Percentiles rank a stretch among this genome's conserved stretches.
Evolutionary conservation across 1,140 invertebrate species (phyloP).

Genomic region (Metopolophium dirhodum): DNA sequence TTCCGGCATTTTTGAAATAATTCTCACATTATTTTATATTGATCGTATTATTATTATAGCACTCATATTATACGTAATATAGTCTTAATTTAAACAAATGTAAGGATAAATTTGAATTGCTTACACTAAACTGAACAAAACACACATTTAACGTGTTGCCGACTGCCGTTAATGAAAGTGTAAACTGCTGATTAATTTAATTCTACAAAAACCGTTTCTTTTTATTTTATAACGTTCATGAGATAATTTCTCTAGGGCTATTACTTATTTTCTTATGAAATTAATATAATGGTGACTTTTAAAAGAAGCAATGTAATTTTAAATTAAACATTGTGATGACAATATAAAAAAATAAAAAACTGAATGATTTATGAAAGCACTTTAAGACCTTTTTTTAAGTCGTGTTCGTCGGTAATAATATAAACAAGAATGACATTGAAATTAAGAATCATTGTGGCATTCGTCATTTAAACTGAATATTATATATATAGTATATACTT

Average conservation of each 20-base stretch:
- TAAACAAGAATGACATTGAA: not conserved
- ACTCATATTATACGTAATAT: not conserved
- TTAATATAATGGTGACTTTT: conserved; percentile 16
- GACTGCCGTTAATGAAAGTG: not conserved
- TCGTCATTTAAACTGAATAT: not conserved
- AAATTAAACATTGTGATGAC: conserved; percentile 27
- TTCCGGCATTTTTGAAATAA: not conserved
- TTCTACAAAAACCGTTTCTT: not conserved
- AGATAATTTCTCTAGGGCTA: conserved; percentile 27
- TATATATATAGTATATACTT: not conserved
- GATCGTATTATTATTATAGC: not conserved
- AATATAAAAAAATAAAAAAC: not conserved
- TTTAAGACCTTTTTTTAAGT: not conserved
- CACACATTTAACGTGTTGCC: not conserved
- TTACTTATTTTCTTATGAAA: conserved; percentile 28
- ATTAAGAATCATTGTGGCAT: not conserved
- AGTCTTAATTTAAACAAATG: not conserved
- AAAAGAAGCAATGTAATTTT: conserved; percentile 19
- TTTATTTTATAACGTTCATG: not conserved
- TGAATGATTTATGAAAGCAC: conserved; percentile 1
- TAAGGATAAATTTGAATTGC: conserved; percentile 19
- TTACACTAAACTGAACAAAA: not conserved
- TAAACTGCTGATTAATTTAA: conserved; percentile 37
- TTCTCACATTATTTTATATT: not conserved
- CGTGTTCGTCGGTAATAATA: conserved; percentile 14